These are phyloP conservation scores for Aplocera efformata DNA, from an alignment of 2,888 invertebrate genomes.

Conservation along the genomic window DNA sequence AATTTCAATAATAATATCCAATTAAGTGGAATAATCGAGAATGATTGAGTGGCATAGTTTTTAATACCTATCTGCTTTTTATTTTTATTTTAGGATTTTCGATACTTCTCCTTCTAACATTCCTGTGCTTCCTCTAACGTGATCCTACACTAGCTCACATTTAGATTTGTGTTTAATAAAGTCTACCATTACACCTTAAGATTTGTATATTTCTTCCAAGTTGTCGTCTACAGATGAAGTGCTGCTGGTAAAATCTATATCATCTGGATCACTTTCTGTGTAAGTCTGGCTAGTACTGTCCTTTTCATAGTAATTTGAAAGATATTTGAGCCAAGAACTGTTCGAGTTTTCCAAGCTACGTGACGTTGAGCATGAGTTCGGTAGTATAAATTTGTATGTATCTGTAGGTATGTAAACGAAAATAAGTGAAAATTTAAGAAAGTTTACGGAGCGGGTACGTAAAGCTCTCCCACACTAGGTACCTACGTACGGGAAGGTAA, in stretches of 20 bases:
- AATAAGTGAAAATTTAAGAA: too few species aligned
- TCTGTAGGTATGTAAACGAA: constrained; percentile 46
- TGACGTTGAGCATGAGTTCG: constrained; percentile 53
- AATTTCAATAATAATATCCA: too few species aligned
- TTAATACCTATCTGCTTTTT: too few species aligned
- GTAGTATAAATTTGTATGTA: constrained; percentile 52
- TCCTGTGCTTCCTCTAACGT: neutral
- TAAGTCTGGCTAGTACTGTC: constrained; percentile 8
- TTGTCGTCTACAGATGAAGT: constrained; percentile 9
- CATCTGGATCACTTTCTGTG: constrained; percentile 21
- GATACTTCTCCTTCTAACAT: too few species aligned
- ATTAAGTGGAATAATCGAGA: too few species aligned
- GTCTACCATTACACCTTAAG: constrained; percentile 2
- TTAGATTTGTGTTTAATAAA: constrained; percentile 2
- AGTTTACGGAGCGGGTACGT: too few species aligned
- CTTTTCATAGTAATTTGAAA: constrained; percentile 1
- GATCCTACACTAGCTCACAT: neutral
- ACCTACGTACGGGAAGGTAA: too few species aligned
- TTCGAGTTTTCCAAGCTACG: constrained; percentile 35
- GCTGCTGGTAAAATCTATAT: constrained; percentile 11
- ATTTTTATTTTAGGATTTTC: too few species aligned
- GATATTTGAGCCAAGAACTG: constrained; percentile 38
- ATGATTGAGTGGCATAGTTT: too few species aligned
- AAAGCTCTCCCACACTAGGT: too few species aligned
- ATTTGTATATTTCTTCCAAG: constrained; percentile 17